Evolutionary conservation across 2,797 vertebrate genomes (phyloP).

Genomic region (Mus minutoides): DNA sequence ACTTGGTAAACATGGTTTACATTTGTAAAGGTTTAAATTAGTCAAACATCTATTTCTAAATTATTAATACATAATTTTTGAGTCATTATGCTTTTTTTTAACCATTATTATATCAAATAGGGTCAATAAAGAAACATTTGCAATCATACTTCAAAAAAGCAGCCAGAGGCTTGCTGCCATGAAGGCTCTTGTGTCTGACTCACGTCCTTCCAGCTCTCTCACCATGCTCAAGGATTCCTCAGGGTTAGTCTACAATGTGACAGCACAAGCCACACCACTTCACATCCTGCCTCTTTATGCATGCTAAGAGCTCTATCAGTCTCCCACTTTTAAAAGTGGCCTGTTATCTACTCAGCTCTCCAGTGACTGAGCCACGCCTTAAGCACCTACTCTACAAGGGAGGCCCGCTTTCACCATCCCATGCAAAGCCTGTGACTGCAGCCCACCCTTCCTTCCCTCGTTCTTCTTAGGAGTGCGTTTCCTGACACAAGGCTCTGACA

Average conservation of each 20-base stretch:
- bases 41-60: constrained; percentile 10
- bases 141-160: constrained; percentile 22
- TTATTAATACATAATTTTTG: constrained; percentile 18
- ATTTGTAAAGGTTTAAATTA: constrained; percentile 44
- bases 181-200: background rate
- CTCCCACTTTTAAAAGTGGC: background rate
- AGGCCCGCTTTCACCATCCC: background rate
- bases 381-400: background rate
- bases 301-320: background rate
- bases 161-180: background rate
- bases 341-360: background rate
- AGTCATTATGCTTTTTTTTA: background rate
- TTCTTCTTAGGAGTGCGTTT: background rate
- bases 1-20: constrained; percentile 15
- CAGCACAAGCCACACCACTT: background rate
- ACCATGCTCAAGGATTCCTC: background rate
- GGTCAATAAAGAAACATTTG: background rate
- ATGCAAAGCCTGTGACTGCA: background rate
- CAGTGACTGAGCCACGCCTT: background rate
- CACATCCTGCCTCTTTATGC: background rate
- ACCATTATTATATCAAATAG: background rate
- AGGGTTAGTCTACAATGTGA: background rate
- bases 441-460: background rate
- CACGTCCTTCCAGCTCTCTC: background rate
- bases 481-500: background rate